Evolutionary conservation across 1,140 invertebrate genomes (phyloP), one percentile per base, ranked within the genome.

Genomic region (Drosophila burlai): DNA sequence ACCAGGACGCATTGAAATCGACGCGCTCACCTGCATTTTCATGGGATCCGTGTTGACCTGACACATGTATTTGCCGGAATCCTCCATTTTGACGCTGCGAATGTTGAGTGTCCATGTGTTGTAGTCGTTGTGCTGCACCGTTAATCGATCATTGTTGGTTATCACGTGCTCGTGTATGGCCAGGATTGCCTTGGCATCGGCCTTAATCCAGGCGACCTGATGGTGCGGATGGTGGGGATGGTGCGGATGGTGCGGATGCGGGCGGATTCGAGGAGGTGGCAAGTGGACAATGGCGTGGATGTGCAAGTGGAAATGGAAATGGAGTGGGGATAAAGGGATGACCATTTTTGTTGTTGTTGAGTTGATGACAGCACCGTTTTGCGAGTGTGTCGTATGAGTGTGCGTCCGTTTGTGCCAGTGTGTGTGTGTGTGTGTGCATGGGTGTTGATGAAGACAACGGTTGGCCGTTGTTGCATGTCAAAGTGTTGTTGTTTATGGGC

Each of bases 31-130:
- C 95, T 97, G 97, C 94, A 96, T 97, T 94, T 97, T 97, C 97
- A 98, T 98, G 16, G 97, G 97, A 93, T 98, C 96, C 68, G 98
- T 97, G 93, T 98, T 98, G 84, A 98, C 96, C 94, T 98, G 98
- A 94, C 97, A 98, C 96, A 98, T 98, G 91, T 97, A 97, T 84
- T 96, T 95, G 71, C 97, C 97, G 46, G 96, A 94, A 94, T 99
- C 98, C 84, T 97, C 96, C 81, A 96, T 94, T 84, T 96, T 95
- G 45, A 97, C 97, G 75, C 95, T 95, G 74, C 96, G 95, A 83
- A 98, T 97, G 93, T 96, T 96, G 58, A 98, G 94, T 46, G 97
- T 97, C 97, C 97, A 98, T 76, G 97, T 97, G 86, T 97, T 96
- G 94, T 95, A 96, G 94, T 97, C 96, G 92, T 96, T 97, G 94